Percentiles rank a stretch among this genome's conserved stretches.
These are phyloP conservation scores for Ceriagrion tenellum DNA, from an alignment of 2,888 invertebrate species.

Conservation along the genomic window DNA sequence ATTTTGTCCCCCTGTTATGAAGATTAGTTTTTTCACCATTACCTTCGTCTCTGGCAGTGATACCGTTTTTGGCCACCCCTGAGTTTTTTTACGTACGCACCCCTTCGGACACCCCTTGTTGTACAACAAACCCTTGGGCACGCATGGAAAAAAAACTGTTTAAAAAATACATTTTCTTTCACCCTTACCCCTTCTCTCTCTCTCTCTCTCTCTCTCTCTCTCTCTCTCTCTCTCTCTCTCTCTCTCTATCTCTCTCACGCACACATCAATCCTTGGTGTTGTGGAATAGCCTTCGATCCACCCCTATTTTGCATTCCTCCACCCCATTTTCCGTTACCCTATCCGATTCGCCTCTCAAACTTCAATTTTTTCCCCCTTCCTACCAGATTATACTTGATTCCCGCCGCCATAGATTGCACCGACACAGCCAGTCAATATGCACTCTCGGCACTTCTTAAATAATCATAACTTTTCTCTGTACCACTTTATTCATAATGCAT, in stretches of 20 bases:
- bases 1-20: constrained; percentile 53
- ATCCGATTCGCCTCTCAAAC: background rate
- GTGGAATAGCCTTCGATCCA: background rate
- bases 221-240: no score
- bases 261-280: background rate
- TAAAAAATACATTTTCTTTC: background rate
- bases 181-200: background rate
- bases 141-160: background rate
- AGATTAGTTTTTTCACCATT: constrained; percentile 57
- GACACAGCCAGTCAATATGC: no score
- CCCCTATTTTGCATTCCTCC: background rate
- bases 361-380: background rate
- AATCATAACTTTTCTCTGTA: no score
- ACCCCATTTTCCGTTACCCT: background rate
- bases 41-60: constrained; percentile 30
- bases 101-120: background rate
- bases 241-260: background rate
- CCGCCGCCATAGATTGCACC: background rate
- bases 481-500: no score
- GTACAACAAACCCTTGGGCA: background rate
- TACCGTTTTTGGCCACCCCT: background rate
- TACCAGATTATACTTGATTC: background rate
- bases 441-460: no score
- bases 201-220: background rate
- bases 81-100: background rate